Conservation (phyloP, 2,797 vertebrate genomes). For the Oceanodroma leucorhoa region DNA sequence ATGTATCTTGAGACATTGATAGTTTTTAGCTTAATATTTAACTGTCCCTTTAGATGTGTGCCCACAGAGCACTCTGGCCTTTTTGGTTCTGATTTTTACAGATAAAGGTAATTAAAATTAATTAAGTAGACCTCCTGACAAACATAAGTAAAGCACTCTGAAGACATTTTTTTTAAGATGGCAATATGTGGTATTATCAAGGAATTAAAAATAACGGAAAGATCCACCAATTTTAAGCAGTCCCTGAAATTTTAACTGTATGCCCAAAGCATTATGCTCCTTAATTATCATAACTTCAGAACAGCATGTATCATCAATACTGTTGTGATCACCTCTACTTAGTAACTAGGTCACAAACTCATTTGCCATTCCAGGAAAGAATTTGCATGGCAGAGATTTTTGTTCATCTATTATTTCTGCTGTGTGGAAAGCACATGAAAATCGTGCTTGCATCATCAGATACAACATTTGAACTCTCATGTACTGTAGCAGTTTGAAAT, state of each 20-base stretch:
- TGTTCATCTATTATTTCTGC: constrained; percentile 17
- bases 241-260: neutral
- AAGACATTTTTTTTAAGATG: neutral
- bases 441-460: neutral
- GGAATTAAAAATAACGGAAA: neutral
- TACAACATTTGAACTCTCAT: neutral
- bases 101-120: neutral
- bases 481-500: neutral
- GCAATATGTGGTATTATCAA: neutral
- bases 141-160: neutral
- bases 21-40: neutral
- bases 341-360: constrained; percentile 13
- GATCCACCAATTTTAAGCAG: neutral
- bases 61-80: neutral
- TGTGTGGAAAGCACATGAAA: neutral
- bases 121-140: neutral
- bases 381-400: neutral
- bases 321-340: neutral
- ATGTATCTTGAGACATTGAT: neutral
- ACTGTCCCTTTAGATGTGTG: neutral
- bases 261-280: neutral
- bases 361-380: constrained; percentile 2
- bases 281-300: neutral
- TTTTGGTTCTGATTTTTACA: neutral
- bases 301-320: neutral